Evolutionary conservation across 53 echinoderm and acorn worm species (phyloP), one percentile per base, ranked within the genome.

Genomic region (Antedon mediterranea): DNA sequence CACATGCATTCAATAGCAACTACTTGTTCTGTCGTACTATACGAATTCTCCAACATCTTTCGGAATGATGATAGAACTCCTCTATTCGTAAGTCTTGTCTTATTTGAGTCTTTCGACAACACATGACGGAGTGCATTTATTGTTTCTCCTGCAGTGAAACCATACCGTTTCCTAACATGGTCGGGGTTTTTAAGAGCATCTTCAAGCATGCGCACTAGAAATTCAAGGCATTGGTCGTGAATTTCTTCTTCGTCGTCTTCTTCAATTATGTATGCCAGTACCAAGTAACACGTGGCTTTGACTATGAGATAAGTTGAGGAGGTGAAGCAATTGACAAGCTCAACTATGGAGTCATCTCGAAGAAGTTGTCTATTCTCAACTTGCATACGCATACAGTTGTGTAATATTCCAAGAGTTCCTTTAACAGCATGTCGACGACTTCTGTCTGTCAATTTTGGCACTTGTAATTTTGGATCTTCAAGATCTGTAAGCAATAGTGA

Each of bases 31-130:
- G 86, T 37, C 0, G 82, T 81, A 27, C 86, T 81, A 75, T 15
- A 57, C 23, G 77, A 78, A 30, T 86, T 71, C n/a, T 81, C 78
- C 34, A 98, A 81, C 83, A 93, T 85, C 81, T 80, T 86, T 4
- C 78, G 81, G 43, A 92, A 73, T 4, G 85, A 85, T 23, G 88
- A 83, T 34, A 93, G 32, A 13, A 82, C 89, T 75, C 85, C 98
- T 37, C 82, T 88, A 71, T 93, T 85, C 2, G 85, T 86, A 30
- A 98, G 84, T 74, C 85, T 86, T 3, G 84, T 81, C 72, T 98
- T 98, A 82, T 98, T 98, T 34, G 71, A 72, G 43, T 98, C 98
- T 82, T 90, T 90, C 28, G 85, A 37, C 3, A 92, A 90, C 31
- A 98, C 30, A 83, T 98, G 88, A 43, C 88, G 86, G 71, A 98